These are phyloP conservation scores for Unio pictorum DNA, from an alignment of 2,888 invertebrate genomes.

Conservation along the genomic window DNA sequence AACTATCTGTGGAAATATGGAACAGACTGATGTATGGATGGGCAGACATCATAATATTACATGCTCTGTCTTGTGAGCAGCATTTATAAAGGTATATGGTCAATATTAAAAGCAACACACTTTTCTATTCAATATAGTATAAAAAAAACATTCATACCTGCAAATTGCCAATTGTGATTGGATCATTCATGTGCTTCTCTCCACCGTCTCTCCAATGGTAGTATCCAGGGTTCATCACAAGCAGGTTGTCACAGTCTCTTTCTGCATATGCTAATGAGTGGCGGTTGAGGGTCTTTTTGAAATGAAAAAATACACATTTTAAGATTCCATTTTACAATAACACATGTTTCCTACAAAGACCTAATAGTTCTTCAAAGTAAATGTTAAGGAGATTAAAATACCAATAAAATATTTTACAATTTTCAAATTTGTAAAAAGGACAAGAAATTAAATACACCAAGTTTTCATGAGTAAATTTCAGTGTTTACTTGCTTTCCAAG, in stretches of 20 bases:
- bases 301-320: background rate
- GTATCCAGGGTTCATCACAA: slow-evolving; percentile 89
- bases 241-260: slow-evolving; percentile 80
- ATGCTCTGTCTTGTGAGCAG: background rate
- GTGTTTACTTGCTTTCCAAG: no score
- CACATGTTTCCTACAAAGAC: no score
- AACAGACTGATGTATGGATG: background rate
- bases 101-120: background rate
- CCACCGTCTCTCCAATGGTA: slow-evolving; percentile 98
- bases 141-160: slow-evolving; percentile 73
- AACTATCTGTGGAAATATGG: background rate
- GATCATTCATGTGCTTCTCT: slow-evolving; percentile 98
- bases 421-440: no score
- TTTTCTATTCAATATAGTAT: background rate
- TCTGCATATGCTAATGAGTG: slow-evolving; percentile 79
- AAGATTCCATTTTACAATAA: background rate
- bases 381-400: no score
- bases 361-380: no score
- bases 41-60: background rate
- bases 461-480: no score
- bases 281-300: slow-evolving; percentile 46
- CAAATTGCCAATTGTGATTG: slow-evolving; percentile 84
- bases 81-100: background rate
- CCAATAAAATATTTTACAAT: no score
- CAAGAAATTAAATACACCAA: no score